Evolutionary conservation across 2,113 vertebrate genomes (phyloP).

Genomic region (Grammomys surdaster): DNA sequence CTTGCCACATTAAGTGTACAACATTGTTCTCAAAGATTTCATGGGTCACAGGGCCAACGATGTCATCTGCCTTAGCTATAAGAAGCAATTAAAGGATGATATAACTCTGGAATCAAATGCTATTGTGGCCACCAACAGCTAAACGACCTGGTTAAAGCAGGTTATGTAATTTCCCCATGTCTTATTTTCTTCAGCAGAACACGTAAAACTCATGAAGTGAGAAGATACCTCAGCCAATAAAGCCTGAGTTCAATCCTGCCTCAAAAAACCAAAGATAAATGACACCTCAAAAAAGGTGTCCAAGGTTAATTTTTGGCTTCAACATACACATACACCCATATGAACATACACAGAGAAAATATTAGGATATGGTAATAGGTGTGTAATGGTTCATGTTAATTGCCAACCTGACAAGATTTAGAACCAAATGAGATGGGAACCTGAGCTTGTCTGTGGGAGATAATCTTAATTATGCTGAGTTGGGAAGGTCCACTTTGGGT

Average conservation of each 20-base stretch:
- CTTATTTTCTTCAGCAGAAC: background rate
- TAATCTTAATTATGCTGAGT: background rate
- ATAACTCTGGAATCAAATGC: background rate
- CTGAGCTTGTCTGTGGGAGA: background rate
- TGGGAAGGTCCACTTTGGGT: background rate
- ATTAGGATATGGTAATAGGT: background rate
- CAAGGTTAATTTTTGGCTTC: background rate
- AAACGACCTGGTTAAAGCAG: rapidly evolving
- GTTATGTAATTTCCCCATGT: background rate
- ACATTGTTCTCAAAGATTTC: constrained; percentile 91
- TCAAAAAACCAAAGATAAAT: background rate
- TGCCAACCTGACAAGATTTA: background rate
- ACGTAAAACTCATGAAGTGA: background rate
- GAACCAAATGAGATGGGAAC: background rate
- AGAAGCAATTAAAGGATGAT: background rate
- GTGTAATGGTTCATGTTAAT: background rate
- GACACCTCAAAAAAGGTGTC: background rate
- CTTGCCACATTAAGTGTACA: constrained; percentile 93
- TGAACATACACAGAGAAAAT: background rate
- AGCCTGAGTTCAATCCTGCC: background rate
- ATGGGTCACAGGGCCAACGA: constrained; percentile 90
- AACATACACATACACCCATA: background rate
- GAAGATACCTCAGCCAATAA: background rate
- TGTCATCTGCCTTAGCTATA: constrained; percentile 95
- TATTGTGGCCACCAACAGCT: background rate